Percentiles rank a stretch among this genome's conserved stretches.
phyloP scores from a whole-genome alignment of 53 echinoderm and acorn worm species.

The Echinometra lucunter region DNA sequence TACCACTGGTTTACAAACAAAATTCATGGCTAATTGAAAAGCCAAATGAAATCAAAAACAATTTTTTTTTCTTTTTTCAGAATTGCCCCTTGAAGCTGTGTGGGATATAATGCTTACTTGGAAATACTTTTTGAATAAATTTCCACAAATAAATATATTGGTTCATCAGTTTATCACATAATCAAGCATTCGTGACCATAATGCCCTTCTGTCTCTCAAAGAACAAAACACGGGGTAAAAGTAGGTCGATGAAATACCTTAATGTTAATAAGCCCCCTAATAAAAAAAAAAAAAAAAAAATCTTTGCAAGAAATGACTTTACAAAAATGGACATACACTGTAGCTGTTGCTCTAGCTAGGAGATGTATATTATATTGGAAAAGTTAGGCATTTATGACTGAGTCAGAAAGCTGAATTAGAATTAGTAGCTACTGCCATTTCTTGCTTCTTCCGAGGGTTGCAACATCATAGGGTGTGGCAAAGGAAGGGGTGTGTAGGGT shows the following conservation, averaged over 20 bases:
- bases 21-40: background rate
- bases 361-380: background rate
- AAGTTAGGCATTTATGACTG: background rate
- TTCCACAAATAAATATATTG: too few species aligned
- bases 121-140: too few species aligned
- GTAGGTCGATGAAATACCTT: too few species aligned
- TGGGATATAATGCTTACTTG: too few species aligned
- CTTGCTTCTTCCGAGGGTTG: background rate
- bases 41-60: background rate
- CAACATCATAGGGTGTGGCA: constrained; percentile 28
- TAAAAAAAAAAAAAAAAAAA: too few species aligned
- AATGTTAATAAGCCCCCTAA: too few species aligned
- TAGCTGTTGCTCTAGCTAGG: background rate
- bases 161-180: too few species aligned
- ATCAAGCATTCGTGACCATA: too few species aligned
- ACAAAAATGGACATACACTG: background rate
- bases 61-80: too few species aligned
- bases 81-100: too few species aligned
- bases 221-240: too few species aligned
- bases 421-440: background rate
- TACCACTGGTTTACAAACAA: background rate
- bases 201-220: too few species aligned
- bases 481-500: background rate
- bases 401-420: background rate
- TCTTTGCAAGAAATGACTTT: background rate